Base-by-base conservation (phyloP, 2,113 vertebrate species). In the Piaya cayana region DNA sequence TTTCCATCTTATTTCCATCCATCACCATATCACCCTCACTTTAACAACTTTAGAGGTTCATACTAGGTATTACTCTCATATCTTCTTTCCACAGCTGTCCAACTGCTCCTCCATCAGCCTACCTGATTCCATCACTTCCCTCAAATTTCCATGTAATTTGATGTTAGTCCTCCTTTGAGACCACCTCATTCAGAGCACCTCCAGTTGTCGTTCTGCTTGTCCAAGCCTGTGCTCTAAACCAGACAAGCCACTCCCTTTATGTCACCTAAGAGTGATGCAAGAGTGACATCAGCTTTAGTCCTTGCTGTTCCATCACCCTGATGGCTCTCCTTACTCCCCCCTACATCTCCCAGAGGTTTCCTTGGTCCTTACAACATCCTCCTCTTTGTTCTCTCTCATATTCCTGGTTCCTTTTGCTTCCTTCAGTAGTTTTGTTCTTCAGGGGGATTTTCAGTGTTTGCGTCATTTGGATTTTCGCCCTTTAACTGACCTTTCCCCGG, bases 401-500 rank as follows among this genome's bases (percentile, higher is more conserved):
- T 68, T 58, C 50, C 67, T 56, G 45, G 10, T 53, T 91, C 29
- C 36, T 91, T 91, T 72, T 14, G 4, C 49, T 82, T 83, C 63
- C 63, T 76, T 85, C 42, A 62, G 7, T 49, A 82, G 82, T 91
- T 95, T 78, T 86, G 88, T 67, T 92, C 68, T 94, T 94, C 71
- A 59, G 86, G 92, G 87, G 77, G 80, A 95, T 97, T 97, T 96
- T 97, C 87, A 76, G 55, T 80, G 69, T 95, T 97, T 96, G 92
- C 74, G 43, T 96, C 91, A 92, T 94, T 91, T 95, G 86, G 93
- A 97, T 97, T 95, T 93, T 96, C 30, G 93, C 96, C 94, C 94
- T 97, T 97, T 97, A 94, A 74, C 70, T 97, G 97, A 97, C 94
- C 95, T 97, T 97, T 96, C 85, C 43, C 58, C 25, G 5, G 43